Base-by-base conservation (phyloP, 2,113 vertebrate species). In the Zosterops lateralis region DNA sequence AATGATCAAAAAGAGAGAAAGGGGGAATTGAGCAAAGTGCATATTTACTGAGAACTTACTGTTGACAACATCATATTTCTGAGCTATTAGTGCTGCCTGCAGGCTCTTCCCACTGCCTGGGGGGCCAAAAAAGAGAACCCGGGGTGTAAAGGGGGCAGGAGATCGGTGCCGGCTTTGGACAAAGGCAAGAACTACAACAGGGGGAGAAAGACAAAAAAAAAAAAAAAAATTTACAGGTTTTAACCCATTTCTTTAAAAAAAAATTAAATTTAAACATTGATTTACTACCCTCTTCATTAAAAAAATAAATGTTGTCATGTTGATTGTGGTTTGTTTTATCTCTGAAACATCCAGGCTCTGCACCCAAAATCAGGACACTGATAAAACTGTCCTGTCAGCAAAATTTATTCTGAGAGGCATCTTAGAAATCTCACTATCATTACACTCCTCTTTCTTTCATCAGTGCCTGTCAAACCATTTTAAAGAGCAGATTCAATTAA, bases 21-120 rank as follows among this genome's bases (percentile, higher is more conserved):
- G 66, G 22, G 31, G 54, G 84, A 70, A 87, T 32, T 64, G 82
- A 96, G 94, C 84, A 90, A 96, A 95, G 80, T 79, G 88, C 67
- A 83, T 75, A 90, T 95, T 94, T 94, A 79, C 17, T 42, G 83
- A 94, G 76, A 83, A 97, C 98, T 95, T 98, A 99, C 99, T 97
- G 20, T 99, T 97, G 94, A 99, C 97, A 74, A 99, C 65, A 60
- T 96, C 51, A 8, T 99, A 99, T 95, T 98, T 99, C 96, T 98
- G 96, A 74, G 98, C 97, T 90, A 99, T 96, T 51, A 98, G 96
- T 28, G 93, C 95, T 36, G 99, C 99, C 97, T 99, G 99, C 58
- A 98, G 98, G 75, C 98, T 98, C 96, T 98, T 99, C 76, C 99
- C 99, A 7, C 98, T 98, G 92, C 99, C 99, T 7, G 98, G 91